Evolutionary conservation across 2,797 vertebrate genomes (phyloP), one percentile per base, ranked within the genome.

Genomic region (Spondyliosoma cantharus): DNA sequence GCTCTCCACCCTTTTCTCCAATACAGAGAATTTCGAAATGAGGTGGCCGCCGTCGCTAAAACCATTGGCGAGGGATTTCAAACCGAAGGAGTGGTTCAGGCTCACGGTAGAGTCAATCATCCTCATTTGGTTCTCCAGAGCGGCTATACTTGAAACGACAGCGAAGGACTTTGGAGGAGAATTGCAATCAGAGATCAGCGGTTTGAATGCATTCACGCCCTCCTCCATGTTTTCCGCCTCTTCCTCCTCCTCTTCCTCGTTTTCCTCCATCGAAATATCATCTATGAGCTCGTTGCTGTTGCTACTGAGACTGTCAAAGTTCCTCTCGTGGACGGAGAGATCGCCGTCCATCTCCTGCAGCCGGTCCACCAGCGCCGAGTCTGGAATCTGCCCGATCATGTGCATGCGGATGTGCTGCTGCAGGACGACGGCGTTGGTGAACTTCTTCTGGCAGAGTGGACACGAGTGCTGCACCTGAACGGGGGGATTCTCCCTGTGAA

Each of bases 391-490:
- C 0, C 98, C 98, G 0, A 96, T 97, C 97, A 98, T 98, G 93
- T 99, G 98, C 97, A 99, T 96, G 27, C 97, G 97, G 80, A 99
- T 98, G 65, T 99, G 98, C 93, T 99, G 98, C 93, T 99, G 98
- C 11, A 99, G 94, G 63, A 98, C 97, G 15, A 99, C 96, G 0
- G 98, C 98, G 0, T 99, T 98, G 37, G 97, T 99, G 94, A 99
- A 98, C 95, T 97, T 99, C 93, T 97, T 98, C 93, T 99, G 97
- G 92, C 98, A 99, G 89, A 99, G 97, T 48, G 98, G 98, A 90
- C 98, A 99, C 0, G 98, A 99, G 92, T 99, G 98, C 85, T 97
- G 97, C 86, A 98, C 96, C 42, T 95, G 96, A 77, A 97, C 95
- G 0, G 98, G 97, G 13, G 96, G 96, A 74, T 96, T 98, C 57